phyloP scores from a whole-genome alignment of 2,113 vertebrate genomes.

The Dunckerocampus dactyliophorus region DNA sequence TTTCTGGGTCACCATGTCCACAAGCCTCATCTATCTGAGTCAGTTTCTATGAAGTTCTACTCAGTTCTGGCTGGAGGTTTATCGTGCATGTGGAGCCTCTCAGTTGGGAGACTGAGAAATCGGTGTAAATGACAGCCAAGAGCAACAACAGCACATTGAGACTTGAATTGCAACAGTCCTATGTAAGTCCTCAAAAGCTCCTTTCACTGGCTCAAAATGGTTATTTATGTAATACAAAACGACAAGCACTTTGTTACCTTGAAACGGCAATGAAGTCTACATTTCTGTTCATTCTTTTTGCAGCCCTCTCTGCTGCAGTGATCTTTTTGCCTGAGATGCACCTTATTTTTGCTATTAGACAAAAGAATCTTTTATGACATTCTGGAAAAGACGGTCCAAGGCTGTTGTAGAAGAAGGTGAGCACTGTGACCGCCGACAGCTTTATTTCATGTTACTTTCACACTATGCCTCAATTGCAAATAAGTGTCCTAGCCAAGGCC shows the following conservation, averaged over 20 bases:
- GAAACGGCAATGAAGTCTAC: slow-evolving; percentile 24
- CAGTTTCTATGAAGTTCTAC: slow-evolving; percentile 40
- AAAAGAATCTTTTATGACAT: slow-evolving; percentile 53
- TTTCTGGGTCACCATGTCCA: slow-evolving; percentile 54
- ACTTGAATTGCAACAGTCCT: slow-evolving; percentile 25
- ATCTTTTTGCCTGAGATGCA: slow-evolving; percentile 36
- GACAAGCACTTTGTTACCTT: slow-evolving; percentile 50
- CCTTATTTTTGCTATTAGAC: slow-evolving; percentile 46
- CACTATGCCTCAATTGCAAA: slow-evolving; percentile 39
- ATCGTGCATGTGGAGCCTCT: slow-evolving; percentile 33
- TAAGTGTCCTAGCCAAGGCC: background rate
- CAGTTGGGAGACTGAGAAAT: slow-evolving; percentile 31
- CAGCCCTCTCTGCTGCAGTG: slow-evolving; percentile 20
- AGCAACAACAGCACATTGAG: slow-evolving; percentile 30
- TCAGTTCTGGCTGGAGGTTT: slow-evolving; percentile 13
- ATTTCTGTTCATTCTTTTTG: slow-evolving; percentile 39
- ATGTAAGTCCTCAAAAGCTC: slow-evolving; percentile 40
- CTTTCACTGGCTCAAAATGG: slow-evolving; percentile 46
- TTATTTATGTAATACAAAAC: slow-evolving; percentile 60
- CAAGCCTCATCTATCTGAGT: slow-evolving; percentile 38
- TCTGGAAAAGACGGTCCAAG: slow-evolving; percentile 34
- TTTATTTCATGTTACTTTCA: slow-evolving; percentile 58
- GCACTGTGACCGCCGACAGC: slow-evolving; percentile 54
- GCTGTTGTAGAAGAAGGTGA: slow-evolving; percentile 40
- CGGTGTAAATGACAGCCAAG: slow-evolving; percentile 41